Evolutionary conservation across 2,888 invertebrate species (phyloP).

Genomic region (Coleophora deauratella): DNA sequence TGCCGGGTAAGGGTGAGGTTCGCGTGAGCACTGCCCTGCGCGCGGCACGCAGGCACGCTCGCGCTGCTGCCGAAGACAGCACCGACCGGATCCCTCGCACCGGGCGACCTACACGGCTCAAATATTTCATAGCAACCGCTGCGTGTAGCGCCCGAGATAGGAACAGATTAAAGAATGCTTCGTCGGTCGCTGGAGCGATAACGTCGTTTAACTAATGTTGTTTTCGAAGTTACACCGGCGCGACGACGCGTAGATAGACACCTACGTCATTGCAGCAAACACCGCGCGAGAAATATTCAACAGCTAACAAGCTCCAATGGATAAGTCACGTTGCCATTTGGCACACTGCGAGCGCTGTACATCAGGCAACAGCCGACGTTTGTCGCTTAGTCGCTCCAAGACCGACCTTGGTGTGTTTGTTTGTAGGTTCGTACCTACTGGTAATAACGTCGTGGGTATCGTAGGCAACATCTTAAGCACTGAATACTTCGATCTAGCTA

Average conservation of each 20-base stretch:
- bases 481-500: too few species aligned
- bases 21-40: conserved; percentile 33
- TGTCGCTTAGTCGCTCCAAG: conserved; percentile 9
- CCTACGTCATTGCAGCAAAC: conserved; percentile 29
- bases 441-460: not conserved
- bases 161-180: conserved; percentile 23
- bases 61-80: conserved; percentile 66
- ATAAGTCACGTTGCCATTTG: conserved; percentile 30
- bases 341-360: conserved; percentile 6
- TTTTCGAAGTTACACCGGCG: conserved; percentile 20
- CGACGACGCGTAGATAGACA: conserved; percentile 20
- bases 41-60: conserved; percentile 21
- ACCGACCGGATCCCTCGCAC: conserved; percentile 57
- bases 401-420: conserved; percentile 9
- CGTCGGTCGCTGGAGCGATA: conserved; percentile 7
- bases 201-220: conserved; percentile 6
- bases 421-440: not conserved
- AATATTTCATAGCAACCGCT: conserved; percentile 35
- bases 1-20: conserved; percentile 37
- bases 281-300: conserved; percentile 25
- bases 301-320: conserved; percentile 29
- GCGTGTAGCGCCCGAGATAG: conserved; percentile 19
- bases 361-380: conserved; percentile 10
- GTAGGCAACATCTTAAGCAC: too few species aligned
- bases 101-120: conserved; percentile 45